A percentile compares a stretch with the other conserved stretches of the same genome.
Evolutionary conservation across 1,140 invertebrate species (phyloP).

Genomic region (Leguminivora glycinivorella): DNA sequence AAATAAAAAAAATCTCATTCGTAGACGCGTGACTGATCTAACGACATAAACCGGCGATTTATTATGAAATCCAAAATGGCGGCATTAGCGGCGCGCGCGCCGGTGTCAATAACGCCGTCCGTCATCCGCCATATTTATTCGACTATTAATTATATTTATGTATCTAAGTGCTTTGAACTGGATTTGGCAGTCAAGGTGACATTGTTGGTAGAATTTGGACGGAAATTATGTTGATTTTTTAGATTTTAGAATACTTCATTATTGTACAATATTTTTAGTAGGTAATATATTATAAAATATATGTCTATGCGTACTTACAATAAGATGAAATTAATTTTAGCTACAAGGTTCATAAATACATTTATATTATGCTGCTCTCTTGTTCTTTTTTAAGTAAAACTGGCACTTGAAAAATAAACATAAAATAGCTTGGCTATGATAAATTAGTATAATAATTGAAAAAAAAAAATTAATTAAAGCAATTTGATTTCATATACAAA

Average conservation of each 20-base stretch:
- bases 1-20: constrained; percentile 31
- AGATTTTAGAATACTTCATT: neutral
- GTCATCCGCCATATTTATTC: constrained; percentile 68
- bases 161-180: constrained; percentile 21
- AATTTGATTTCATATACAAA: too few species aligned
- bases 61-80: constrained; percentile 63
- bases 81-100: constrained; percentile 54
- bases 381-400: too few species aligned
- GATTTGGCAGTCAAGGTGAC: constrained; percentile 11
- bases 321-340: too few species aligned
- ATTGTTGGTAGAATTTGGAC: neutral
- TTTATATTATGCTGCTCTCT: too few species aligned
- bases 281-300: too few species aligned
- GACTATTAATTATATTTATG: constrained; percentile 35
- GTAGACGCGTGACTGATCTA: constrained; percentile 60
- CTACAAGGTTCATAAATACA: too few species aligned
- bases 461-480: too few species aligned
- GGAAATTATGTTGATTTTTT: neutral
- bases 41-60: constrained; percentile 58
- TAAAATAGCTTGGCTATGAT: too few species aligned
- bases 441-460: too few species aligned
- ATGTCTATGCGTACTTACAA: too few species aligned
- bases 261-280: neutral
- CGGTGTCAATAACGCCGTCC: constrained; percentile 62
- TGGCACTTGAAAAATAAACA: too few species aligned